phyloP scores from a whole-genome alignment of 2,888 invertebrate species.

The Noctua pronuba region DNA sequence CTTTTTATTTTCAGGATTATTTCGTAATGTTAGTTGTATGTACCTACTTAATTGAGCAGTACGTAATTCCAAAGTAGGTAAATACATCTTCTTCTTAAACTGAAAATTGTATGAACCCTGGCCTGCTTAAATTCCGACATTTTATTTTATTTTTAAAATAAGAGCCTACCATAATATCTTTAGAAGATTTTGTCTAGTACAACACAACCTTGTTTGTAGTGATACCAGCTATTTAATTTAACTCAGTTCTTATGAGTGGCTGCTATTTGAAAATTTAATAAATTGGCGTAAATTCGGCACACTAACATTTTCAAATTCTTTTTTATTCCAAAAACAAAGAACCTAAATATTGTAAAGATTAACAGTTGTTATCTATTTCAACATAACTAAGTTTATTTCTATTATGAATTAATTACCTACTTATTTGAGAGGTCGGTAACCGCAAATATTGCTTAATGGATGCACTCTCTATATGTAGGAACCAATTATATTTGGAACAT shows the following conservation, averaged over 20 bases:
- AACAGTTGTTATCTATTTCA: constrained; percentile 9
- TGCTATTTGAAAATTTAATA: too few relatives aligned
- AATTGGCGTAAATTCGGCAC: not conserved
- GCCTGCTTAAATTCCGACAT: not conserved
- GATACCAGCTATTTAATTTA: not conserved
- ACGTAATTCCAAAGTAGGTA: not conserved
- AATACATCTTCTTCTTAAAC: not conserved
- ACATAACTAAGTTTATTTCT: constrained; percentile 10
- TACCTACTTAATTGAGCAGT: not conserved
- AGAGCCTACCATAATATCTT: not conserved
- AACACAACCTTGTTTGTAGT: not conserved
- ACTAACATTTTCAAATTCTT: not conserved
- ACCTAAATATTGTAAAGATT: not conserved
- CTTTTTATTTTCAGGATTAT: not conserved
- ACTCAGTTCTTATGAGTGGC: not conserved
- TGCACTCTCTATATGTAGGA: not conserved
- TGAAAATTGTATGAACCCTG: not conserved
- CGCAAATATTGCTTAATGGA: not conserved
- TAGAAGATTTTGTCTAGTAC: not conserved
- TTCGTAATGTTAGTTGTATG: not conserved
- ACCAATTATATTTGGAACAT: not conserved
- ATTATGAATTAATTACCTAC: not conserved
- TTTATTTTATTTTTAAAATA: not conserved
- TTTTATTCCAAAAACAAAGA: not conserved
- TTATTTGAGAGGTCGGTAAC: constrained; percentile 5